Conservation (phyloP, 2,888 invertebrate species). For the Xanthia togata region DNA sequence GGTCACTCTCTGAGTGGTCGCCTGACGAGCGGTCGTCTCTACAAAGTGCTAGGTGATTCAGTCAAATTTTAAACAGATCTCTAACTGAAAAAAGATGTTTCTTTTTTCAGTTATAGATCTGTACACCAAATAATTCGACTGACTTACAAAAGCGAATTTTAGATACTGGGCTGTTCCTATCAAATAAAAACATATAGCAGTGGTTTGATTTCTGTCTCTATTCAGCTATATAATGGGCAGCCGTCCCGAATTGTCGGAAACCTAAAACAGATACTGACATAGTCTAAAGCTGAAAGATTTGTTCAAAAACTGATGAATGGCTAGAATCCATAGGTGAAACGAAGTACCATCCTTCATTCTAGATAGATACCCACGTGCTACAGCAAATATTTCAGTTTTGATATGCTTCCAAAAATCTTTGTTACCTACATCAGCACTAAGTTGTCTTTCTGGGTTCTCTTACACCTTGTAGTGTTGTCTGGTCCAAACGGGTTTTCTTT, state of each 20-base stretch:
- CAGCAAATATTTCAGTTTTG: neutral
- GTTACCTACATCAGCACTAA: neutral
- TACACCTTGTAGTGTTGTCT: neutral
- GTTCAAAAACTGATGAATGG: neutral
- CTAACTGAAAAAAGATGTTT: neutral
- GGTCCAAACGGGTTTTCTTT: conserved; percentile 31
- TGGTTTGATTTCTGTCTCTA: neutral
- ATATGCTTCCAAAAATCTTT: neutral
- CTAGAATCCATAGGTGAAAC: neutral
- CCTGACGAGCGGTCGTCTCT: neutral
- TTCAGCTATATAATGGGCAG: no score
- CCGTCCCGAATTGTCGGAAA: neutral
- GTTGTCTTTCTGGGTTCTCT: neutral
- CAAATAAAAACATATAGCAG: neutral
- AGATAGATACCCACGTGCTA: neutral
- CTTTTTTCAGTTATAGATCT: no score
- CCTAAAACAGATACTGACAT: neutral
- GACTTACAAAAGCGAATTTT: neutral
- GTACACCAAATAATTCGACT: neutral
- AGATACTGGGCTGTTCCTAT: neutral
- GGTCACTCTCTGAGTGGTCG: no score
- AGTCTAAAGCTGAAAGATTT: neutral
- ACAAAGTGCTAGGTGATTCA: neutral
- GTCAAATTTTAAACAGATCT: neutral
- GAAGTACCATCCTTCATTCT: neutral